Evolutionary conservation across 2,888 invertebrate species (phyloP).

Genomic region (Tenthredo livida): DNA sequence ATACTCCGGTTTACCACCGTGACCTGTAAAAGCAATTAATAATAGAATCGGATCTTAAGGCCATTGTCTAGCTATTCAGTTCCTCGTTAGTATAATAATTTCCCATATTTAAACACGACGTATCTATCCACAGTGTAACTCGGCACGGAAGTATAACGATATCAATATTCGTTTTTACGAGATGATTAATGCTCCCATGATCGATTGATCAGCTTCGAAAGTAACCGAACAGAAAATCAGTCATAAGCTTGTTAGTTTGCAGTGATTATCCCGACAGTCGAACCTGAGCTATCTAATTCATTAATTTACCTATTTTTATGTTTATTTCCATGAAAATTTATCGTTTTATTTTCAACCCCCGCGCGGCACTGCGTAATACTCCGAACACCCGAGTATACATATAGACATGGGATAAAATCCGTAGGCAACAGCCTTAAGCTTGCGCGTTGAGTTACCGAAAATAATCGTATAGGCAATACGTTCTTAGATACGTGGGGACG

Average conservation of each 20-base stretch:
- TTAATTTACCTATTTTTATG: neutral
- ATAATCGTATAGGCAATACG: conserved; percentile 61
- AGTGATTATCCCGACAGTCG: neutral
- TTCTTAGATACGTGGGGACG: conserved; percentile 6
- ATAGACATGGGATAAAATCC: conserved; percentile 20
- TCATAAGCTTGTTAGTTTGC: conserved; percentile 7
- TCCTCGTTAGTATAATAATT: neutral
- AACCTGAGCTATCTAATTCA: neutral
- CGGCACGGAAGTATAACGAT: conserved; percentile 4
- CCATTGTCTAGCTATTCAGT: conserved; percentile 20
- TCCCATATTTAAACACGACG: neutral
- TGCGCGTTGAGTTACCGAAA: conserved; percentile 56
- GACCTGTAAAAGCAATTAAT: conserved; percentile 32
- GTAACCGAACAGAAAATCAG: conserved; percentile 25
- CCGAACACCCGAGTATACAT: neutral
- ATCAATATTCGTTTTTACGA: conserved; percentile 24
- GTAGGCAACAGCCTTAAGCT: conserved; percentile 60
- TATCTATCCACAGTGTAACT: neutral
- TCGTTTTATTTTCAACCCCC: neutral
- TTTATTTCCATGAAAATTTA: neutral
- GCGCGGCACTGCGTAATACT: neutral
- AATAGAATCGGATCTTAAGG: conserved; percentile 38
- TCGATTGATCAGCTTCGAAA: conserved; percentile 30
- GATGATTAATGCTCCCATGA: conserved; percentile 29
- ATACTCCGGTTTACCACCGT: neutral